Conservation (phyloP, 2,797 vertebrate genomes). For the Phalanger gymnotis region DNA sequence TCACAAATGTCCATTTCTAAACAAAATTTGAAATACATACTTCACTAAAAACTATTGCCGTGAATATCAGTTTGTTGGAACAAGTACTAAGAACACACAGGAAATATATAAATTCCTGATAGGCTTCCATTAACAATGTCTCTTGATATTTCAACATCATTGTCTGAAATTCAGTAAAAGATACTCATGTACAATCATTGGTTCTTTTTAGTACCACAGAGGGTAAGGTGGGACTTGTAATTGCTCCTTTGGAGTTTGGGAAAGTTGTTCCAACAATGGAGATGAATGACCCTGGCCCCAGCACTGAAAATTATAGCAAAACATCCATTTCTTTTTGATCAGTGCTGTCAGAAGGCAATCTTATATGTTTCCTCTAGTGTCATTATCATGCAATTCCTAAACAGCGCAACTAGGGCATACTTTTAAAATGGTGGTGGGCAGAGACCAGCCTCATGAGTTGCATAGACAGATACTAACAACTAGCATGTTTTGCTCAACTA, state of each 20-base stretch:
- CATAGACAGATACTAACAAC: not conserved
- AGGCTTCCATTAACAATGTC: not conserved
- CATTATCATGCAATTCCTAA: not conserved
- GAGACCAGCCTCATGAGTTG: not conserved
- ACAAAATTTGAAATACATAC: not conserved
- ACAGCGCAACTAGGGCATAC: not conserved
- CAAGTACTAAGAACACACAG: not conserved
- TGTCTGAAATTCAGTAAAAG: not conserved
- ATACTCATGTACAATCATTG: not conserved
- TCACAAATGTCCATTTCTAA: not conserved
- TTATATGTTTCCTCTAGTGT: not conserved
- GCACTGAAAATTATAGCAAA: not conserved
- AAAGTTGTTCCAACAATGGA: not conserved
- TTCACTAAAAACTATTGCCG: not conserved
- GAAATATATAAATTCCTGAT: not conserved
- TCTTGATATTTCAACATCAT: not conserved
- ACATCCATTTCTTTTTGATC: not conserved
- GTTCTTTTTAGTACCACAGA: not conserved
- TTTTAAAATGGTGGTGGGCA: conserved; percentile 18
- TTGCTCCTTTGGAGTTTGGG: not conserved
- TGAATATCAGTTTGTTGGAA: not conserved
- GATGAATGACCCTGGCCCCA: not conserved
- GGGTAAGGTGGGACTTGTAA: not conserved
- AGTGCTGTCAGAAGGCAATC: not conserved
- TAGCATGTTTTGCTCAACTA: not conserved